Base-by-base conservation (phyloP, 2,113 vertebrate genomes). In the Pipra filicauda region DNA sequence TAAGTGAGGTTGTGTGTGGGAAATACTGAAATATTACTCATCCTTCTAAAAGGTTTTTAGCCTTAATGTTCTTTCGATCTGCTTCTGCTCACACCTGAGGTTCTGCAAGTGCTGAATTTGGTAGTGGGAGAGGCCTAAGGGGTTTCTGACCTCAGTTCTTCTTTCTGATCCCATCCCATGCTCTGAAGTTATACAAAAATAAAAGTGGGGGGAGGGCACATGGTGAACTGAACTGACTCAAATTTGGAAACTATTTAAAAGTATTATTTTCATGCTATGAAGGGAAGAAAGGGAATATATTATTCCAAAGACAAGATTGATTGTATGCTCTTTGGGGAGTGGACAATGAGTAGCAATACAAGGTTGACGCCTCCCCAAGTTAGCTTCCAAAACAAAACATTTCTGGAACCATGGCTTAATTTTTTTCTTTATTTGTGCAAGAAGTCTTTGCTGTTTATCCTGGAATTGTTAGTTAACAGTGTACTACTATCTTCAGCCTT, bases 31-130 rank as follows among this genome's bases (percentile, higher is more conserved):
- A 94, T 69, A 88, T 55, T 89, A 49, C 66, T 88, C 83, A 79
- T 72, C 52, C 39, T 76, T 91, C n/a, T 91, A 79, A 97, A 94
- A 91, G 78, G 62, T 65, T 96, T 96, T 94, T 69, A 94, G 62
- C 39, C 61, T 75, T 91, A 82, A 96, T 89, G 85, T 44, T 59
- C 66, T 76, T 89, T 61, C 26, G n/a, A 0, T 81, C 65, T 85
- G 44, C 33, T 80, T 83, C 75, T 73, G 11, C 67, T 75, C 73
- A 54, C 37, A 86, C 77, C 74, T 78, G 65, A 81, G 41, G 9
- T 82, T 78, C 61, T 88, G 31, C 1, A 39, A 85, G 67, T 54
- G 26, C 8, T 71, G 30, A 0, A 39, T 91, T 95, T 78, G 48
- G 35, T 52, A 65, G 33, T 8, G 82, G 46, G 37, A 91, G 30